Evolutionary conservation across 2,888 invertebrate genomes (phyloP).

Genomic region (Eupithecia exiguata): DNA sequence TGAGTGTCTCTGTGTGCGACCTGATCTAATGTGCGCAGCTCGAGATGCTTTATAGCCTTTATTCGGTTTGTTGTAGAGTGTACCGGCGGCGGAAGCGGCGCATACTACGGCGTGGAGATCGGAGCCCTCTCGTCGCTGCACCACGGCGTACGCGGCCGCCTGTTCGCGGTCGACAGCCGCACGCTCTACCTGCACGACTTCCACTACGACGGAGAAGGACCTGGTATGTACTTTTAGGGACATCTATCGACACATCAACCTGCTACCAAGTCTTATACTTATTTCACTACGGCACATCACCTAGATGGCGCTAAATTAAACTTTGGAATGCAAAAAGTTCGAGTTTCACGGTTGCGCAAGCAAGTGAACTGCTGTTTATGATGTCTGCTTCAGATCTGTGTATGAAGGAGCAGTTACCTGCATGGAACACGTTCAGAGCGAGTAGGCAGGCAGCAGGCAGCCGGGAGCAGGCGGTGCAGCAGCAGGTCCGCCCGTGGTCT

Average conservation of each 20-base stretch:
- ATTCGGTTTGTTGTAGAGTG: constrained; percentile 34
- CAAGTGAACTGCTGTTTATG: background rate
- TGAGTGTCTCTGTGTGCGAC: too few relatives aligned
- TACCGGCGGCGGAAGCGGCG: constrained; percentile 4
- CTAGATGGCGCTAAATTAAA: background rate
- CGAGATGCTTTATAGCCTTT: background rate
- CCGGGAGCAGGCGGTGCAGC: too few relatives aligned
- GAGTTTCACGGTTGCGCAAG: background rate
- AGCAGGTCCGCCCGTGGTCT: too few relatives aligned
- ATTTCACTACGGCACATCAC: background rate
- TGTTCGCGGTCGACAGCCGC: constrained; percentile 94
- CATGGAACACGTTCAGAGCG: background rate
- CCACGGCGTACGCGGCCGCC: constrained; percentile 93
- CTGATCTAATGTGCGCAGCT: background rate
- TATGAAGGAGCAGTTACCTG: background rate
- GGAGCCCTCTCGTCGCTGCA: constrained; percentile 91
- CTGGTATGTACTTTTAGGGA: constrained; percentile 84
- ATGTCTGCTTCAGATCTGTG: background rate
- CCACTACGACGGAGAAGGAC: constrained; percentile 95
- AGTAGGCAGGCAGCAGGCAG: too few relatives aligned
- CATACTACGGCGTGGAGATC: constrained; percentile 90
- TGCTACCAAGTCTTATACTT: too few relatives aligned
- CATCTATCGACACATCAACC: background rate
- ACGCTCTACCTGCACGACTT: constrained; percentile 94
- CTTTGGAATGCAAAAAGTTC: background rate